Evolutionary conservation across 1,140 invertebrate species (phyloP).

Genomic region (Trigoniulus corallinus): DNA sequence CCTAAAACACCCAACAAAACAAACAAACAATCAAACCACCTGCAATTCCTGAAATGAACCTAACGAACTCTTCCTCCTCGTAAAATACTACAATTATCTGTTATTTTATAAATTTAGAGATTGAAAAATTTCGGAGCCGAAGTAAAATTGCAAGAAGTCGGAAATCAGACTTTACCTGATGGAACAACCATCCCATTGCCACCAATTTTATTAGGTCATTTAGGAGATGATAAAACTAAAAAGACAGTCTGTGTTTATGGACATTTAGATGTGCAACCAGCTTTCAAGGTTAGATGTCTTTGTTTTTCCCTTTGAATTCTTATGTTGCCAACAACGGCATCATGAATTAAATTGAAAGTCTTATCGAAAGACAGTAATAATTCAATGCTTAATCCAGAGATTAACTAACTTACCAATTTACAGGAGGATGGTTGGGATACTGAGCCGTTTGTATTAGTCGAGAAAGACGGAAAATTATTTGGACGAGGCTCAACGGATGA

Average conservation of each 20-base stretch:
- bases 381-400: background rate
- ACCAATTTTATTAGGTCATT: slow-evolving; percentile 64
- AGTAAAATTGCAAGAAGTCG: slow-evolving; percentile 62
- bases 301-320: no score
- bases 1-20: no score
- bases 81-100: no score
- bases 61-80: no score
- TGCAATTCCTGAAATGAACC: no score
- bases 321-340: no score
- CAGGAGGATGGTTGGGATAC: slow-evolving; percentile 85
- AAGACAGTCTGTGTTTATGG: slow-evolving; percentile 91
- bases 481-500: slow-evolving; percentile 88
- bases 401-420: background rate
- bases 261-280: slow-evolving; percentile 96
- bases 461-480: slow-evolving; percentile 78
- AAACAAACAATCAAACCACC: no score
- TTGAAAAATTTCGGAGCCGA: slow-evolving; percentile 56
- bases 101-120: slow-evolving; percentile 23
- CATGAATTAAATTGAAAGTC: no score
- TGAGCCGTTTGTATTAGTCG: slow-evolving; percentile 79
- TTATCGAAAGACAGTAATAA: background rate
- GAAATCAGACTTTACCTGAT: slow-evolving; percentile 51
- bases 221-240: slow-evolving; percentile 70
- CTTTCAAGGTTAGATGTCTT: slow-evolving; percentile 38
- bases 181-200: slow-evolving; percentile 59